Evolutionary conservation across 2,113 vertebrate species (phyloP).

Genomic region (Azemiops feae): DNA sequence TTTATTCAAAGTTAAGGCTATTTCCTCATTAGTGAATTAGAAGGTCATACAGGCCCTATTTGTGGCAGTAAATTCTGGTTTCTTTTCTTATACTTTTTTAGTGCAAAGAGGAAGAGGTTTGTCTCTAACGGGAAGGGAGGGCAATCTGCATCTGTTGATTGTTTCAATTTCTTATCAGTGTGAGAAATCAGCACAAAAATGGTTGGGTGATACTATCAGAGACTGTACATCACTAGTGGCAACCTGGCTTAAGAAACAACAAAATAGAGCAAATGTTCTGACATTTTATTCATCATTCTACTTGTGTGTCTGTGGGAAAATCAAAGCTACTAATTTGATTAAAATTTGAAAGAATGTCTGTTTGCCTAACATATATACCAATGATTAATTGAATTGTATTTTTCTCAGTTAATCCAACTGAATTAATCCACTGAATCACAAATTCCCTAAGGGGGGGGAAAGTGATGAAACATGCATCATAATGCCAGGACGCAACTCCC

Average conservation of each 20-base stretch:
- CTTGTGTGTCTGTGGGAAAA: not conserved
- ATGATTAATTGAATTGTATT: not conserved
- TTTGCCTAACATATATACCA: not conserved
- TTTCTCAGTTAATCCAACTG: not conserved
- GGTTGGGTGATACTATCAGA: not conserved
- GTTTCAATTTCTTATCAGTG: not conserved
- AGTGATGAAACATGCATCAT: not conserved
- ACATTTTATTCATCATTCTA: not conserved
- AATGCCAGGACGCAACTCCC: not conserved
- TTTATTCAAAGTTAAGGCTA: not conserved
- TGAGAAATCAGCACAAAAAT: not conserved
- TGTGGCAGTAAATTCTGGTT: not conserved
- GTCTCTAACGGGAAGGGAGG: not conserved
- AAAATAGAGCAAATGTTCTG: not conserved
- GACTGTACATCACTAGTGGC: not conserved
- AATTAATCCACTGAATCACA: not conserved
- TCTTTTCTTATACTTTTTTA: not conserved
- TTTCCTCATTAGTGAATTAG: not conserved
- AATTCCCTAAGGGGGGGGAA: not conserved
- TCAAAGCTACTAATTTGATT: not conserved
- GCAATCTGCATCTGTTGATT: not conserved
- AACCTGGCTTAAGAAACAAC: not conserved
- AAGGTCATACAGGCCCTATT: not conserved
- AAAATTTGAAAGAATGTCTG: not conserved
- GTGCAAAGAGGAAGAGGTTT: not conserved